phyloP scores from a whole-genome alignment of 2,797 vertebrate genomes.

The Malurus leucopterus region DNA sequence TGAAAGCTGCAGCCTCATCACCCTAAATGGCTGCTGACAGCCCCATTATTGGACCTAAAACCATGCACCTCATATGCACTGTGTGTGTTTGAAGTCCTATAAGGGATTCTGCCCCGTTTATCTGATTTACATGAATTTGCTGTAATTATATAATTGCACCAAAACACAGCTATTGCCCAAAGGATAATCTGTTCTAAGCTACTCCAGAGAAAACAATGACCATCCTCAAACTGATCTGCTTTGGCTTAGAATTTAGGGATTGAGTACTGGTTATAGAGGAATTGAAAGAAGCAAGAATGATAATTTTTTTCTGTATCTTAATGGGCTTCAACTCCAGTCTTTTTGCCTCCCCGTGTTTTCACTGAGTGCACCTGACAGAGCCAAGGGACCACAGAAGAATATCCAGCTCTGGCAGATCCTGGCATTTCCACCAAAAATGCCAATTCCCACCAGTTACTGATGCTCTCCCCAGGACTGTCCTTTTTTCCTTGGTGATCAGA shows the following conservation, averaged over 20 bases:
- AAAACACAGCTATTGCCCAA: conserved; percentile 12
- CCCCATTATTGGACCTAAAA: neutral
- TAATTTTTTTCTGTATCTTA: neutral
- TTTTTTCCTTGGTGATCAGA: neutral
- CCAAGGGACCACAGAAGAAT: neutral
- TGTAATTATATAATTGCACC: conserved; percentile 23
- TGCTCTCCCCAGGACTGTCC: neutral
- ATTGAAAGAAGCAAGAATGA: neutral
- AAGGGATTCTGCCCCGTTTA: neutral
- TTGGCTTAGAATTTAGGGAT: neutral
- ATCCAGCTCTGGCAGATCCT: neutral
- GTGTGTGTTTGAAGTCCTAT: neutral
- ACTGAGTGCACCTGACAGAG: neutral
- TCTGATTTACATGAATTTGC: conserved; percentile 1
- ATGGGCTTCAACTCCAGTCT: neutral
- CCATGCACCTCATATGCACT: neutral
- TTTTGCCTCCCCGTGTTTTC: neutral
- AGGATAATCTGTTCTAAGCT: neutral
- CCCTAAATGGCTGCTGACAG: conserved; percentile 11
- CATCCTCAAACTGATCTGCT: neutral
- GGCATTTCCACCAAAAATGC: neutral
- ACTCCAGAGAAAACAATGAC: conserved; percentile 1
- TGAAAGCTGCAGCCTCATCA: conserved; percentile 2
- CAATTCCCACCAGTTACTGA: neutral
- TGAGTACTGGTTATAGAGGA: neutral